Evolutionary conservation across 2,113 vertebrate species (phyloP).

Genomic region (Podarcis cretensis): DNA sequence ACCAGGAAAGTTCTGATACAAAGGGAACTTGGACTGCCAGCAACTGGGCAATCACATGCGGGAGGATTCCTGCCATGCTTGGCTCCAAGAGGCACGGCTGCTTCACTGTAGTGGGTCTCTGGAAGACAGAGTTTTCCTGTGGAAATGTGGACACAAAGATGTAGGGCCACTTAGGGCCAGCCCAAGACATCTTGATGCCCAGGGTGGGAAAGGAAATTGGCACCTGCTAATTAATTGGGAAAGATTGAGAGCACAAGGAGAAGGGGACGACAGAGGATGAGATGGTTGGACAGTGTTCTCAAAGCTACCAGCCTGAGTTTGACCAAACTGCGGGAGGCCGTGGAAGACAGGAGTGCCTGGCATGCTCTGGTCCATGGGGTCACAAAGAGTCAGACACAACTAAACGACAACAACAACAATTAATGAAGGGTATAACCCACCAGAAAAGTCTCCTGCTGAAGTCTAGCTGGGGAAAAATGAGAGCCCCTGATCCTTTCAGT

Average conservation of each 20-base stretch:
- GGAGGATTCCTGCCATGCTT: neutral
- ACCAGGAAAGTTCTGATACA: neutral
- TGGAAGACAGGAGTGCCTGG: too few species aligned
- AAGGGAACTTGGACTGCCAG: neutral
- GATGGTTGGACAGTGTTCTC: too few species aligned
- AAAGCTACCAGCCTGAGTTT: too few species aligned
- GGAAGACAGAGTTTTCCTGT: neutral
- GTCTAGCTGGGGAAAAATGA: neutral
- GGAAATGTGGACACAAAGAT: too few species aligned
- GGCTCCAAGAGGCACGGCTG: neutral
- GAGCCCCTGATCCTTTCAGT: neutral
- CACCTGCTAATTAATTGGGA: neutral
- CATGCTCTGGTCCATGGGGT: too few species aligned
- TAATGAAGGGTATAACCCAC: neutral
- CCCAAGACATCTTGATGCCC: neutral
- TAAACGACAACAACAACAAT: neutral
- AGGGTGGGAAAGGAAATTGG: neutral
- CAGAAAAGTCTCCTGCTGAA: neutral
- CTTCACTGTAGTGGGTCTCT: neutral
- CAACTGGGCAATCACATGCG: neutral
- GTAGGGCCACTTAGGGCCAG: neutral
- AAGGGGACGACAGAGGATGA: too few species aligned
- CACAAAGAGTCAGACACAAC: too few species aligned
- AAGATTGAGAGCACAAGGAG: too few species aligned
- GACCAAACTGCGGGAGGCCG: too few species aligned